phyloP scores from a whole-genome alignment of 2,888 invertebrate genomes.

The Elmis aenea region DNA sequence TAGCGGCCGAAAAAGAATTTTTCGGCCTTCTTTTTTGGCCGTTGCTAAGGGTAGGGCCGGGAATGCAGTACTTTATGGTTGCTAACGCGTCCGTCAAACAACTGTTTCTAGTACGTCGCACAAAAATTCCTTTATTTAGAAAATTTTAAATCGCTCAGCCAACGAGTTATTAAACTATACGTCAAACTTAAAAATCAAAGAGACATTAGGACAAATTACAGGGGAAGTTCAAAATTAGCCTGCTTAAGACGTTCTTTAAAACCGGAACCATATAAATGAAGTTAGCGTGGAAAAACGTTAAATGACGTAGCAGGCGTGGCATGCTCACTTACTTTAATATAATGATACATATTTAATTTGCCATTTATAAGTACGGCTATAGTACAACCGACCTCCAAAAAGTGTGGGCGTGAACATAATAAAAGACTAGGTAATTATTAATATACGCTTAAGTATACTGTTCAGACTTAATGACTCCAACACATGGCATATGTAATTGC shows the following conservation, averaged over 20 bases:
- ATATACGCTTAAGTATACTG: constrained; percentile 27
- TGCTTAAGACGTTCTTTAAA: constrained; percentile 20
- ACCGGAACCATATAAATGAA: constrained; percentile 31
- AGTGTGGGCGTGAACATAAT: constrained; percentile 28
- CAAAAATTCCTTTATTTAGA: too few species aligned
- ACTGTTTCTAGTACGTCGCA: too few species aligned
- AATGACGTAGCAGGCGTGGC: constrained; percentile 35
- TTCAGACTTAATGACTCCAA: constrained; percentile 28
- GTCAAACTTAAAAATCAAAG: constrained; percentile 32
- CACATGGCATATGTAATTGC: constrained; percentile 30
- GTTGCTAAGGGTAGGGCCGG: too few species aligned
- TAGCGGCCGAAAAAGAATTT: too few species aligned
- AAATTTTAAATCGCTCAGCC: too few species aligned
- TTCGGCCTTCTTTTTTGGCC: too few species aligned
- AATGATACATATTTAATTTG: constrained; percentile 39
- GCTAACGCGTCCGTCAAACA: too few species aligned
- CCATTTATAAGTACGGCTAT: constrained; percentile 32
- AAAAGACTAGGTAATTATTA: constrained; percentile 31
- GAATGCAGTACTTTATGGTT: too few species aligned
- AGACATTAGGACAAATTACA: constrained; percentile 35
- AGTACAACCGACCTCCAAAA: constrained; percentile 26
- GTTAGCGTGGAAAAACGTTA: constrained; percentile 34
- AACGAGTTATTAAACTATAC: too few species aligned
- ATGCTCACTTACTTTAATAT: constrained; percentile 32
- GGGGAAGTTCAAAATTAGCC: constrained; percentile 31